phyloP scores from a whole-genome alignment of 2,113 vertebrate genomes.

The Aegithalos caudatus region DNA sequence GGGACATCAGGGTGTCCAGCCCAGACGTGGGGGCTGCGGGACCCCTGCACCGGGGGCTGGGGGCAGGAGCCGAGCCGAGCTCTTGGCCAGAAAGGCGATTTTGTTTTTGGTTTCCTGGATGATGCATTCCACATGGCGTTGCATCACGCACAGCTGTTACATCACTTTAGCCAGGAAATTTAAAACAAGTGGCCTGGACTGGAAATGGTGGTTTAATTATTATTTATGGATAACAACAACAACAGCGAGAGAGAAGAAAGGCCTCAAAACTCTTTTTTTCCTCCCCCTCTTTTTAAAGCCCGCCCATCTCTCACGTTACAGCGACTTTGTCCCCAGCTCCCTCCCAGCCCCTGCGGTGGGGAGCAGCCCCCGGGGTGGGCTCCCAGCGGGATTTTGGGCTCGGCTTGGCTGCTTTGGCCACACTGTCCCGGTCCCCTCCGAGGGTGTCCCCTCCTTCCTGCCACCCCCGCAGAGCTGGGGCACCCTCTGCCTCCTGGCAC shows the following conservation, averaged over 20 bases:
- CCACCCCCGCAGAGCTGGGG: not conserved
- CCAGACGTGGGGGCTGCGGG: not conserved
- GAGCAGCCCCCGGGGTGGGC: not conserved
- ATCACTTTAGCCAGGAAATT: constrained; percentile 64
- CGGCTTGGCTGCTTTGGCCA: not conserved
- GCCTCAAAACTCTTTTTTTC: not conserved
- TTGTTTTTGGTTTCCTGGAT: constrained; percentile 47
- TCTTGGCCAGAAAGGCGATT: constrained; percentile 15
- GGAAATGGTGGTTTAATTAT: constrained; percentile 45
- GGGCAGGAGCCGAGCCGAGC: not conserved
- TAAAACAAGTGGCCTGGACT: constrained; percentile 58
- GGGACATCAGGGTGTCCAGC: not conserved
- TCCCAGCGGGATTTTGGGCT: not conserved
- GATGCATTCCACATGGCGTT: constrained; percentile 61
- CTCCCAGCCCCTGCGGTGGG: not conserved
- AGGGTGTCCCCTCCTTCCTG: not conserved
- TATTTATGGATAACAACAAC: constrained; percentile 47
- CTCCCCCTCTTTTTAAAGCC: not conserved
- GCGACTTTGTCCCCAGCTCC: not conserved
- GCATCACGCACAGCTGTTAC: constrained; percentile 68
- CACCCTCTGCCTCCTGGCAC: not conserved
- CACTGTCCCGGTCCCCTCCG: rapidly evolving
- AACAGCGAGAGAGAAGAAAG: not conserved
- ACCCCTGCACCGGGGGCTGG: not conserved
- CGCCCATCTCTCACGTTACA: not conserved